These are phyloP conservation scores for Watsonalla binaria DNA, from an alignment of 2,888 invertebrate species.

Conservation along the genomic window DNA sequence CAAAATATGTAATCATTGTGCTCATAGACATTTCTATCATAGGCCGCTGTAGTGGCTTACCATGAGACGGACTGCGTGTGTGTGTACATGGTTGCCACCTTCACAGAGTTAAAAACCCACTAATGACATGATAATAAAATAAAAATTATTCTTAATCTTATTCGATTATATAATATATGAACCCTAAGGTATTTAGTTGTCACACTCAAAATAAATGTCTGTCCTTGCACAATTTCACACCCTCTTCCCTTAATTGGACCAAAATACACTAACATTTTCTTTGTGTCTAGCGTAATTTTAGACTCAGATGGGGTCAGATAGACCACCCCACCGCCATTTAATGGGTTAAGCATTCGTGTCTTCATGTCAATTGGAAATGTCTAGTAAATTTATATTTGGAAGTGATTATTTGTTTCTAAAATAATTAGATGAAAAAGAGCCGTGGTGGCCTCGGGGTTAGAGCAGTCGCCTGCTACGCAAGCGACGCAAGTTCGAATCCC, in stretches of 20 bases:
- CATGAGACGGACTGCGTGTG: too few relatives aligned
- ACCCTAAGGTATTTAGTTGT: conserved; percentile 42
- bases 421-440: too few relatives aligned
- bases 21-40: too few relatives aligned
- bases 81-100: too few relatives aligned
- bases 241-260: conserved; percentile 66
- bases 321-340: conserved; percentile 60
- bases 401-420: conserved; percentile 37
- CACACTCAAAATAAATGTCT: conserved; percentile 68
- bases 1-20: too few relatives aligned
- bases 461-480: too few relatives aligned
- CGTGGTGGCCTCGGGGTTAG: too few relatives aligned
- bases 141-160: not conserved
- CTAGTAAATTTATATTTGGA: conserved; percentile 33
- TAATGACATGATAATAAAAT: conserved; percentile 11
- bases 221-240: conserved; percentile 65
- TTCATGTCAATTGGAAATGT: conserved; percentile 40
- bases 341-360: conserved; percentile 46
- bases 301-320: conserved; percentile 57
- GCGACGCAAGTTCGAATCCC: too few relatives aligned
- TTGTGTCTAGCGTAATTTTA: conserved; percentile 70
- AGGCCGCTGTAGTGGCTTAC: too few relatives aligned
- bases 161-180: conserved; percentile 4
- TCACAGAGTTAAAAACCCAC: too few relatives aligned
- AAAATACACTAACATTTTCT: conserved; percentile 74